These are phyloP conservation scores for Macrobrachium rosenbergii DNA, from an alignment of 1,140 invertebrate species.

Conservation along the genomic window DNA sequence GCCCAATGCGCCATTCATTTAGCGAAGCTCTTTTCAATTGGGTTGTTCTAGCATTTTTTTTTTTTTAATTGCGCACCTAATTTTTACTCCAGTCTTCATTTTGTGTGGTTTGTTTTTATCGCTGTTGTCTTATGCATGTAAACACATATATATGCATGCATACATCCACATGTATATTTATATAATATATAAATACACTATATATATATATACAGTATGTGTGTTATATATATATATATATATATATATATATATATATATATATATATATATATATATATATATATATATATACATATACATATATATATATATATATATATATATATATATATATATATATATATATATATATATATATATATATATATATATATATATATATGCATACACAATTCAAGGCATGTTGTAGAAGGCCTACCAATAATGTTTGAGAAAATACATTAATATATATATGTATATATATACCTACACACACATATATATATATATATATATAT, in stretches of 20 bases:
- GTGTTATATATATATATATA: neutral
- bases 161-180: neutral
- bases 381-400: neutral
- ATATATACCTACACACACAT: neutral
- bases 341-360: slow-evolving; percentile 16
- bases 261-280: neutral
- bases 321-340: slow-evolving; percentile 2
- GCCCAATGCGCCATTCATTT: no score
- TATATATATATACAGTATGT: neutral
- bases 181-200: neutral
- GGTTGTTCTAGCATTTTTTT: no score
- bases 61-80: no score
- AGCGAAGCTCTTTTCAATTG: no score
- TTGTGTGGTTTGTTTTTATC: no score
- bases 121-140: no score
- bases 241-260: neutral
- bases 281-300: neutral
- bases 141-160: neutral
- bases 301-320: slow-evolving; percentile 6
- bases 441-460: slow-evolving; percentile 7
- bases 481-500: slow-evolving; percentile 14
- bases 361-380: slow-evolving; percentile 8
- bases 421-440: neutral
- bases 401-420: no score
- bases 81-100: no score